A percentile compares a stretch with the other conserved stretches of the same genome.
These are phyloP conservation scores for Mesodorylaimus sp. DNA, from an alignment of 2,888 invertebrate species.

Conservation along the genomic window DNA sequence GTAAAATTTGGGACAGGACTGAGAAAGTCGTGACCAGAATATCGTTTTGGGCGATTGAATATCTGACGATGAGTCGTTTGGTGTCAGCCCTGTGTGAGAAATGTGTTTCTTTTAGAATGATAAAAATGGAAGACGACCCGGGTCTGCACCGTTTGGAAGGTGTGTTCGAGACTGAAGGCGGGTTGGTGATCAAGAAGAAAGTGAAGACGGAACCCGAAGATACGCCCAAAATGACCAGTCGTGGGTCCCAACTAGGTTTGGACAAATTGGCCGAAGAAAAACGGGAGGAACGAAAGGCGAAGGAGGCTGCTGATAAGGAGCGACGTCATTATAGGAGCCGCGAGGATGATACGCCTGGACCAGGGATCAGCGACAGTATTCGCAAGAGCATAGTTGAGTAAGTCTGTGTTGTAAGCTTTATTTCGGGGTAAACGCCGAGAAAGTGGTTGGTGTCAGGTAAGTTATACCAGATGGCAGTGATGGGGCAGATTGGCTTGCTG, in stretches of 20 bases:
- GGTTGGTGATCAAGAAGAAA: conserved; percentile 30
- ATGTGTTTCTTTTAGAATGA: no score
- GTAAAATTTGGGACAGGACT: no score
- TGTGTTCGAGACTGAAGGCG: conserved; percentile 25
- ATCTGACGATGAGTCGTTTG: no score
- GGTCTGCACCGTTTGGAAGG: conserved; percentile 29
- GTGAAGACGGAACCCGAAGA: conserved; percentile 7
- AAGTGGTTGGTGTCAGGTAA: no score
- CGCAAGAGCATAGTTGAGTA: conserved; percentile 18
- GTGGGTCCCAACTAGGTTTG: conserved; percentile 31
- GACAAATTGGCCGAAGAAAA: conserved; percentile 34
- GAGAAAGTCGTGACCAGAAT: no score
- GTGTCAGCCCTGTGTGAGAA: no score
- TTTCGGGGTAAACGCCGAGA: no score
- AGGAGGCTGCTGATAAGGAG: conserved; percentile 8
- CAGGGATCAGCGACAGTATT: conserved; percentile 18
- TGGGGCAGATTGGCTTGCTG: no score
- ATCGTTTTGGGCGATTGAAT: no score
- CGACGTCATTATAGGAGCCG: conserved; percentile 11
- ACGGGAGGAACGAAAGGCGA: conserved; percentile 16
- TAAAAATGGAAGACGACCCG: conserved; percentile 13
- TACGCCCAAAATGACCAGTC: not conserved
- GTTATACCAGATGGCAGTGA: no score
- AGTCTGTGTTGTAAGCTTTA: no score
- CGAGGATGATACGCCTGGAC: conserved; percentile 17